Evolutionary conservation across 2,888 invertebrate species (phyloP), one percentile per base, ranked within the genome.

Genomic region (Plagiodera versicolora): DNA sequence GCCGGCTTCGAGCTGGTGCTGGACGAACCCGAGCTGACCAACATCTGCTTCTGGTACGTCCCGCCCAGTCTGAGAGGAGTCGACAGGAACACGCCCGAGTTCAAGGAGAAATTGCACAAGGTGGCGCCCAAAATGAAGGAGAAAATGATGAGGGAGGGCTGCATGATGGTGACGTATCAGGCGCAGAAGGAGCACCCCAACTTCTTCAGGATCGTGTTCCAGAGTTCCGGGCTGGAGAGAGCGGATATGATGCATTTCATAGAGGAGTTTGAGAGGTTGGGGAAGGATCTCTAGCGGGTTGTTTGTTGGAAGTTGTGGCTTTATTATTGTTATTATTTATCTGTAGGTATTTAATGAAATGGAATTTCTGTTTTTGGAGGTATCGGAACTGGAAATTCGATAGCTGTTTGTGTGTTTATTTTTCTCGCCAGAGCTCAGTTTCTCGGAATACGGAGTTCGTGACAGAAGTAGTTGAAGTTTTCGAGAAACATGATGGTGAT

Each of bases 161-260:
- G 91, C 49, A 95, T 96, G 89, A 93, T 98, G 91, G 90, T 98
- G 66, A 96, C 96, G 48, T 98, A 98, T 79, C 98, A 98, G 75
- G 94, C 96, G 0, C 85, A 94, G 68, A 88, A 89, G 56, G 83
- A 88, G 54, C 83, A 89, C 62, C 95, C 95, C 0, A 98, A 98
- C 81, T 98, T 98, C 84, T 98, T 98, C 85, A 86, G 98, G 61
- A 88, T 97, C 69, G 96, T 97, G 52, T 86, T 94, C 74, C 96
- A 96, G 80, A 97, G 92, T 80, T 95, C 95, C 1, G 91, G 89
- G 16, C 83, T 96, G 58, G 90, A 89, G 51, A 86, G 88, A 69
- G 83, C 85, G 17, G 97, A 98, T 81, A 91, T 98, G 87, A 82
- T 89, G 69, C 92, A 92, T 80, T 89, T 98, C 70, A 85, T 95